These are phyloP conservation scores for Ornithorhynchus anatinus DNA, from an alignment of 2,113 vertebrate species.

Conservation along the genomic window DNA sequence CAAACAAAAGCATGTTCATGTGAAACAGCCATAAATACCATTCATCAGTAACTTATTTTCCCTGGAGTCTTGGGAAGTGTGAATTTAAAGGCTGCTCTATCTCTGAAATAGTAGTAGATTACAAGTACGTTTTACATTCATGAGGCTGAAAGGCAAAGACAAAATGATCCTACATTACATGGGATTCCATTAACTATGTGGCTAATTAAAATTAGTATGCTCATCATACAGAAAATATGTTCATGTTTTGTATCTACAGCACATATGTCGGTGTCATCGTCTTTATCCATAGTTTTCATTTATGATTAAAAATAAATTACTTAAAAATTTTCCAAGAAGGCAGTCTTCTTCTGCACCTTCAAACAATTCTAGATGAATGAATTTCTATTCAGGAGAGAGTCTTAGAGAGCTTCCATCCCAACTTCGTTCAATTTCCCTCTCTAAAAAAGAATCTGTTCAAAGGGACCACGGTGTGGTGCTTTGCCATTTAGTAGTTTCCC, in stretches of 20 bases:
- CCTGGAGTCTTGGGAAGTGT: slow-evolving; percentile 75
- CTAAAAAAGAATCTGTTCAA: too few species aligned
- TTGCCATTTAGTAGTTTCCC: too few species aligned
- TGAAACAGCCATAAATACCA: slow-evolving; percentile 76
- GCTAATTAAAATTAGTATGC: slow-evolving; percentile 76
- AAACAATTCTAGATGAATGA: fast-evolving
- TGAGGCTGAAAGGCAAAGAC: slow-evolving; percentile 68
- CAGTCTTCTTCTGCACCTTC: fast-evolving
- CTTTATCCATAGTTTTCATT: slow-evolving; percentile 39
- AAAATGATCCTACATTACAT: slow-evolving; percentile 68
- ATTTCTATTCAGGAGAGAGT: background rate
- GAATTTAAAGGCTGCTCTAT: slow-evolving; percentile 73
- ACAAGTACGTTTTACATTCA: slow-evolving; percentile 79
- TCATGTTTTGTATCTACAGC: slow-evolving; percentile 57
- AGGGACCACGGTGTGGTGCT: too few species aligned
- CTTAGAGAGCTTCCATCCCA: background rate
- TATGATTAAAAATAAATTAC: slow-evolving; percentile 44
- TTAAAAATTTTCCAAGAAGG: slow-evolving; percentile 30
- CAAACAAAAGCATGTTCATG: slow-evolving; percentile 65
- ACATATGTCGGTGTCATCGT: slow-evolving; percentile 57
- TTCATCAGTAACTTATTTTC: slow-evolving; percentile 81
- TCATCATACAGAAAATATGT: slow-evolving; percentile 62
- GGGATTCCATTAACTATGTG: slow-evolving; percentile 68
- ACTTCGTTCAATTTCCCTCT: too few species aligned
- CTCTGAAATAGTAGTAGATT: slow-evolving; percentile 75